phyloP scores from a whole-genome alignment of 2,888 invertebrate species.

The Andrena bucephala region DNA sequence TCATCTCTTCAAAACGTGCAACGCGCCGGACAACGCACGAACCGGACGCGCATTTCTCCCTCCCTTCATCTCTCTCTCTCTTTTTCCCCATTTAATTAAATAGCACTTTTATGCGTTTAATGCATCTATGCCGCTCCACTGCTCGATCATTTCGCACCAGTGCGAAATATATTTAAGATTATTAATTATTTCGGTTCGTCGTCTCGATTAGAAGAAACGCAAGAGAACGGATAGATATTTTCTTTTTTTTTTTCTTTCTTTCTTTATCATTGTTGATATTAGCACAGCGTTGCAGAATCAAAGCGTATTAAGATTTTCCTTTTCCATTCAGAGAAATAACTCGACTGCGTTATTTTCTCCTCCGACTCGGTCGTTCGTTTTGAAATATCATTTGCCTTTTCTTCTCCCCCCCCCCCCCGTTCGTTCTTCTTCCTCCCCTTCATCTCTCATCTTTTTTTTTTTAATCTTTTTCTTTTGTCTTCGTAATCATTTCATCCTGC shows the following conservation, averaged over 20 bases:
- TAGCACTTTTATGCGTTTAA: slow-evolving; percentile 75
- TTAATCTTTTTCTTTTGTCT: slow-evolving; percentile 52
- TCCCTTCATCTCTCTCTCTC: slow-evolving; percentile 29
- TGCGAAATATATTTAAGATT: slow-evolving; percentile 61
- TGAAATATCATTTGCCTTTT: slow-evolving; percentile 53
- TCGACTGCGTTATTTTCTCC: slow-evolving; percentile 65
- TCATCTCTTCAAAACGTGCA: slow-evolving; percentile 60
- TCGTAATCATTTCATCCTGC: slow-evolving; percentile 73
- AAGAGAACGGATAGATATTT: slow-evolving; percentile 67
- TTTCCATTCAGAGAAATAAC: slow-evolving; percentile 64
- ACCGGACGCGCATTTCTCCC: slow-evolving; percentile 53
- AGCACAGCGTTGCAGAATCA: slow-evolving; percentile 80
- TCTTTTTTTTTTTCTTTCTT: slow-evolving; percentile 12
- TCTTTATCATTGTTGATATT: slow-evolving; percentile 76
- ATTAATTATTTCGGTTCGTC: slow-evolving; percentile 52
- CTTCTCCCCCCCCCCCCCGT: slow-evolving; percentile 28
- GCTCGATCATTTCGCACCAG: slow-evolving; percentile 67
- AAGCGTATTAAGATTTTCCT: slow-evolving; percentile 77
- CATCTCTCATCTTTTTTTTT: slow-evolving; percentile 21
- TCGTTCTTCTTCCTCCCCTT: slow-evolving; percentile 7
- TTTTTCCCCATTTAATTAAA: slow-evolving; percentile 70
- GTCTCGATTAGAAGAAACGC: slow-evolving; percentile 63
- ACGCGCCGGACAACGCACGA: slow-evolving; percentile 58
- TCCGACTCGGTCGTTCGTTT: slow-evolving; percentile 58
- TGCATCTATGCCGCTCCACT: slow-evolving; percentile 57